These are phyloP conservation scores for Pica pica DNA, from an alignment of 2,113 vertebrate genomes.

Conservation along the genomic window DNA sequence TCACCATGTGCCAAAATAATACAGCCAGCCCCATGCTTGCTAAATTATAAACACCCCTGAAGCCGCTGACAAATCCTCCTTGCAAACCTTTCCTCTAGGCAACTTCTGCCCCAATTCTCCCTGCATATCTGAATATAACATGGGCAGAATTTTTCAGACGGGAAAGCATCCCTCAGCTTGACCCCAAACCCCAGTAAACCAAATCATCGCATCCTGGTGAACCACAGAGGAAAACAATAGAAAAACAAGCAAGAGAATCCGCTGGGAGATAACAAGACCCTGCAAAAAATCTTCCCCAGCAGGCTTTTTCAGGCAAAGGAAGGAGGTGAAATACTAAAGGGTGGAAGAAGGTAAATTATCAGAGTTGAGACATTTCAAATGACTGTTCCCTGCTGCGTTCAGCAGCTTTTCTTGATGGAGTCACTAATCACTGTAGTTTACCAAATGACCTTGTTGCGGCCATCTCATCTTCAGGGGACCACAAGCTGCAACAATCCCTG, in stretches of 20 bases:
- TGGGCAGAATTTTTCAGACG: neutral
- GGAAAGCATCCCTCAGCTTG: neutral
- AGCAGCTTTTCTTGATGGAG: conserved; percentile 53
- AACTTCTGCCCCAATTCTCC: neutral
- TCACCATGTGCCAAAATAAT: neutral
- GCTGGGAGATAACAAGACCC: neutral
- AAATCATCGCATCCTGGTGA: neutral
- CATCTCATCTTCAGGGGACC: conserved; percentile 24
- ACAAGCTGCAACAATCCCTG: neutral
- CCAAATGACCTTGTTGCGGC: conserved; percentile 38
- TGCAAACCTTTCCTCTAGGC: neutral
- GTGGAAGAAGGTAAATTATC: conserved; percentile 33
- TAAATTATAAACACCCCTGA: neutral
- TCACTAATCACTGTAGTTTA: conserved; percentile 57
- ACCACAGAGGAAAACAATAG: neutral
- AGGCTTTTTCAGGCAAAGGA: neutral
- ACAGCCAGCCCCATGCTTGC: neutral
- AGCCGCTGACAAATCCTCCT: neutral
- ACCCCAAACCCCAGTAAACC: neutral
- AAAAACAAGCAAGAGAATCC: neutral
- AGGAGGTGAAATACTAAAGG: neutral
- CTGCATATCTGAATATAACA: neutral
- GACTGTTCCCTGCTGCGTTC: conserved; percentile 47
- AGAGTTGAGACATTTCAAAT: conserved; percentile 50
- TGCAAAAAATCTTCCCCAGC: neutral